These are phyloP conservation scores for Drosophila hamatofila DNA, from an alignment of 2,888 invertebrate species.

Conservation along the genomic window DNA sequence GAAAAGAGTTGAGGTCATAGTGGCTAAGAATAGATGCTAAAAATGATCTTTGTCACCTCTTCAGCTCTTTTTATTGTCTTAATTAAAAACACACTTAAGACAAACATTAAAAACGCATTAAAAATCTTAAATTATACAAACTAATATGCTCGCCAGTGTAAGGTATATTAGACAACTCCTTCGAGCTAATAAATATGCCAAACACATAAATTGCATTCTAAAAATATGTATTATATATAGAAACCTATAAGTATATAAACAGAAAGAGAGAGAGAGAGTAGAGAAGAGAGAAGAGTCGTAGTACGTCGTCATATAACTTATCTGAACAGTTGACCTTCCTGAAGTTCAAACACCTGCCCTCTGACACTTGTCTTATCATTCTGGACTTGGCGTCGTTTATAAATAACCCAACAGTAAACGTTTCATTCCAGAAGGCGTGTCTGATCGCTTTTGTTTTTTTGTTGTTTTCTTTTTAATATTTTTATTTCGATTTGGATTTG, in stretches of 20 bases:
- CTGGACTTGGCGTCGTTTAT: constrained; percentile 29
- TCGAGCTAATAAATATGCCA: constrained; percentile 28
- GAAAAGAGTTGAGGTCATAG: background rate
- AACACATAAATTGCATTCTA: constrained; percentile 38
- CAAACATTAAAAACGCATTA: background rate
- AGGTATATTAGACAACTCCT: constrained; percentile 3
- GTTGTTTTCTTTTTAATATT: background rate
- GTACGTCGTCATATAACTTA: constrained; percentile 18
- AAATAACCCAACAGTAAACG: constrained; percentile 47
- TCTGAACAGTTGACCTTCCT: constrained; percentile 62
- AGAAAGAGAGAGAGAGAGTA: background rate
- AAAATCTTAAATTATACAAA: background rate
- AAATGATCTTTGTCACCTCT: background rate
- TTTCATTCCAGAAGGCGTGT: constrained; percentile 59
- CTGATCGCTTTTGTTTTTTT: background rate
- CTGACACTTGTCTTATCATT: constrained; percentile 67
- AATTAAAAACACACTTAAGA: constrained; percentile 2
- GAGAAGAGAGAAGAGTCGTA: background rate
- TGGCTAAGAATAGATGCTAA: background rate
- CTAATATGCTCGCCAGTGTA: constrained; percentile 15
- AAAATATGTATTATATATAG: constrained; percentile 10
- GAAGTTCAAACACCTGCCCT: constrained; percentile 76
- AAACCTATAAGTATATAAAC: background rate
- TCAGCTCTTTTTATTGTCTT: background rate
- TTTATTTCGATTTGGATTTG: constrained; percentile 12